phyloP scores from a whole-genome alignment of 2,888 invertebrate genomes.

The Drosophila rellima region DNA sequence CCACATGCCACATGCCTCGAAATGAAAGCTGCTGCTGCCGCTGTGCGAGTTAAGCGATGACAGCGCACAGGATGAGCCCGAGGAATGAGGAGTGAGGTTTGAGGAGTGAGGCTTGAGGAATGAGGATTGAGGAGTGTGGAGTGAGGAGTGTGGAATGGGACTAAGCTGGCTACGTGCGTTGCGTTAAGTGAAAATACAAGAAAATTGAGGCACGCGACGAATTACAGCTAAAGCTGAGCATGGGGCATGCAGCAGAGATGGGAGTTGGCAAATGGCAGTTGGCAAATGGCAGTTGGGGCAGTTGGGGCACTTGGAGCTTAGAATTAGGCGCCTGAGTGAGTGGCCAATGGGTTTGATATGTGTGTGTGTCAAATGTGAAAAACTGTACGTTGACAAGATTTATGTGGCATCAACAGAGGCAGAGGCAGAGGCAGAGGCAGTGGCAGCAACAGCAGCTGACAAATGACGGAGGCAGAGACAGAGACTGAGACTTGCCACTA shows the following conservation, averaged over 20 bases:
- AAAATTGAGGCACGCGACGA: slow-evolving; percentile 73
- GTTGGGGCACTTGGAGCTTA: slow-evolving; percentile 39
- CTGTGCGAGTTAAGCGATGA: slow-evolving; percentile 47
- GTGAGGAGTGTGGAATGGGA: slow-evolving; percentile 29
- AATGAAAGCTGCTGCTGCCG: slow-evolving; percentile 44
- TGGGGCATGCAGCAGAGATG: slow-evolving; percentile 21
- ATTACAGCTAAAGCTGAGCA: slow-evolving; percentile 52
- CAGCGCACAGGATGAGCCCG: slow-evolving; percentile 43
- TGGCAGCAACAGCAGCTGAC: slow-evolving; percentile 40
- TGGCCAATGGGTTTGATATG: slow-evolving; percentile 49
- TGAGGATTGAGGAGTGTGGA: slow-evolving; percentile 24
- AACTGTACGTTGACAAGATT: slow-evolving; percentile 77
- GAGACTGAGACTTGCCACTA: slow-evolving; percentile 15
- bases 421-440: slow-evolving; percentile 7
- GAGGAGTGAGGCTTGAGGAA: background rate
- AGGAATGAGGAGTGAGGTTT: slow-evolving; percentile 1
- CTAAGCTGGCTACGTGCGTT: slow-evolving; percentile 69
- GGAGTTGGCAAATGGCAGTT: background rate
- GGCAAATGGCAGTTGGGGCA: slow-evolving; percentile 1
- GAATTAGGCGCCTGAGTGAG: slow-evolving; percentile 74
- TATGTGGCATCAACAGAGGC: slow-evolving; percentile 60
- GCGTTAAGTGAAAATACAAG: slow-evolving; percentile 76
- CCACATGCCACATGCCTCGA: slow-evolving; percentile 18
- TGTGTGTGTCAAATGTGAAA: slow-evolving; percentile 71
- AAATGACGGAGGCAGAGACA: slow-evolving; percentile 4